Conservation (phyloP, 2,888 invertebrate species). For the Margaritifera margaritifera region DNA sequence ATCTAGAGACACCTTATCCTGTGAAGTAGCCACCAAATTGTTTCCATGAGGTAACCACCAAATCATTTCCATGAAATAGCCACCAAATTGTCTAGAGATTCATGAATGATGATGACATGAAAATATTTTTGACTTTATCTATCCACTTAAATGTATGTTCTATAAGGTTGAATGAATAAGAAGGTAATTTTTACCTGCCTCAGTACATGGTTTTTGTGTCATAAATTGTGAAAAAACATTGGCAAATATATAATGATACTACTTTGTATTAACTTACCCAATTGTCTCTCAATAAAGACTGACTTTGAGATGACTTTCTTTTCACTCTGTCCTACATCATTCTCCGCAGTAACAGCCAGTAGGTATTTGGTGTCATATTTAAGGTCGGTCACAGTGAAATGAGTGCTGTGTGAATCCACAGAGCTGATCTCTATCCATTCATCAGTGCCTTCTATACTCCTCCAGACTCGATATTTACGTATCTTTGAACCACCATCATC, state of each 20-base stretch:
- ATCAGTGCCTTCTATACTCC: slow-evolving; percentile 46
- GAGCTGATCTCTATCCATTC: slow-evolving; percentile 55
- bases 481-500: slow-evolving; percentile 67
- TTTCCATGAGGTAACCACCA: too few relatives aligned
- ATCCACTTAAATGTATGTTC: too few relatives aligned
- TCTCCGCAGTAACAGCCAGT: slow-evolving; percentile 71
- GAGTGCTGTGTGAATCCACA: slow-evolving; percentile 52
- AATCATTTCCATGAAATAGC: too few relatives aligned
- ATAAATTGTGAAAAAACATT: background rate
- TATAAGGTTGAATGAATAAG: too few relatives aligned
- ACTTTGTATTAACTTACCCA: slow-evolving; percentile 51
- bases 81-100: too few relatives aligned
- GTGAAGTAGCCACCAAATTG: too few relatives aligned
- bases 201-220: background rate
- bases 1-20: too few relatives aligned
- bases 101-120: too few relatives aligned
- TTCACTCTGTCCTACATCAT: slow-evolving; percentile 65
- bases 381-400: slow-evolving; percentile 46
- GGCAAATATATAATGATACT: background rate
- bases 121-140: too few relatives aligned
- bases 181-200: background rate
- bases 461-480: slow-evolving; percentile 61
- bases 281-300: slow-evolving; percentile 55
- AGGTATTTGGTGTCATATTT: slow-evolving; percentile 65
- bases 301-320: slow-evolving; percentile 51